A percentile compares a stretch with the other conserved stretches of the same genome.
These are phyloP conservation scores for Artibeus jamaicensis DNA, from an alignment of 2,797 vertebrate species.

Conservation along the genomic window DNA sequence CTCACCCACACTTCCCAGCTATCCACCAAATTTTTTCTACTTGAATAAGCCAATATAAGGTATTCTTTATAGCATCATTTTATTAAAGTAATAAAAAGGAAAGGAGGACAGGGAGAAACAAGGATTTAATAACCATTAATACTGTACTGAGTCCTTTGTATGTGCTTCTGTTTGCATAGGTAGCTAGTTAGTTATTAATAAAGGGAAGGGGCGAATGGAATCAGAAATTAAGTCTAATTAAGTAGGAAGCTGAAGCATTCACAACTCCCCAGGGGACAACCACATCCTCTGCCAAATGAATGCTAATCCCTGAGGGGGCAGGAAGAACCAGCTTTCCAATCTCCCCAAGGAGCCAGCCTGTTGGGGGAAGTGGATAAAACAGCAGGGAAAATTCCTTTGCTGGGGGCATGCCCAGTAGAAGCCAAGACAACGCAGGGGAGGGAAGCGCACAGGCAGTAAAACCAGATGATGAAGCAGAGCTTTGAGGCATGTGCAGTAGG, in stretches of 20 bases:
- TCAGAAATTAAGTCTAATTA: neutral
- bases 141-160: neutral
- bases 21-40: neutral
- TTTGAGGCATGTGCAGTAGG: neutral
- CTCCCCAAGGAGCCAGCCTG: neutral
- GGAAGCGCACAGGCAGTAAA: neutral
- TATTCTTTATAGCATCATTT: neutral
- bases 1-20: neutral
- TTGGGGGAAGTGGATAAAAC: neutral
- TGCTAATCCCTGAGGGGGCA: neutral
- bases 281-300: neutral
- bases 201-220: no score
- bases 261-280: neutral
- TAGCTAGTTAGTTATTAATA: neutral
- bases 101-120: neutral
- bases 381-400: neutral
- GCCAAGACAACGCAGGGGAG: neutral
- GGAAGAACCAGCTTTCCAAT: neutral
- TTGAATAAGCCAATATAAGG: neutral
- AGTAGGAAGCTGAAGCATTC: neutral
- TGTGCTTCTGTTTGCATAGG: neutral
- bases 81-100: neutral
- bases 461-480: neutral
- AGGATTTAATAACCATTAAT: neutral
- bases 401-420: neutral